Evolutionary conservation across 2,888 invertebrate genomes (phyloP).

Genomic region (Rhagonycha lutea): DNA sequence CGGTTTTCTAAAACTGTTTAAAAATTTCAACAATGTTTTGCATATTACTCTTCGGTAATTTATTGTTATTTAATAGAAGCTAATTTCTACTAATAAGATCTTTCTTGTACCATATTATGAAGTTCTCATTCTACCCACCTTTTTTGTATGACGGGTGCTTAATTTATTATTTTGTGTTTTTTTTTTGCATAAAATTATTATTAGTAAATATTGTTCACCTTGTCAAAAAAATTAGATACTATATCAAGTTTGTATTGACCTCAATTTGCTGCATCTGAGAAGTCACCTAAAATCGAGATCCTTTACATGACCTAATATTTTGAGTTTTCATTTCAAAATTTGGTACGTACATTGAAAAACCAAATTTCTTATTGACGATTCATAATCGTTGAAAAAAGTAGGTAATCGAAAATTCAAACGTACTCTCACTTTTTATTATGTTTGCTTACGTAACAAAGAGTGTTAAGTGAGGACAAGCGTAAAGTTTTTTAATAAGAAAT

Average conservation of each 20-base stretch:
- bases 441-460: not conserved
- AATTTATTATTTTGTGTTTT: not conserved
- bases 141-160: not conserved
- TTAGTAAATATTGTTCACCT: not conserved
- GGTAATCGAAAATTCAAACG: not conserved
- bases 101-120: no score
- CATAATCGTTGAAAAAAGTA: not conserved
- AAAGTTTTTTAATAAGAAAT: not conserved
- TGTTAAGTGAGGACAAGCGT: not conserved
- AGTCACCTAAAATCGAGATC: not conserved
- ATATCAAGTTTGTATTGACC: not conserved
- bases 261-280: not conserved
- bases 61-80: not conserved
- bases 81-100: not conserved
- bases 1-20: not conserved
- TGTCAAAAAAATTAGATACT: not conserved
- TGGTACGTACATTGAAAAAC: no score
- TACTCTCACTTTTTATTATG: not conserved
- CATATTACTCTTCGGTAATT: not conserved
- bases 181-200: not conserved
- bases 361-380: not conserved
- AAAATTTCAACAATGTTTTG: not conserved
- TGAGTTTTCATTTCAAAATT: no score
- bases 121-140: not conserved
- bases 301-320: not conserved